A percentile compares a stretch with the other conserved stretches of the same genome.
Conservation (phyloP, 1,140 invertebrate genomes). For the Riptortus pedestris region DNA sequence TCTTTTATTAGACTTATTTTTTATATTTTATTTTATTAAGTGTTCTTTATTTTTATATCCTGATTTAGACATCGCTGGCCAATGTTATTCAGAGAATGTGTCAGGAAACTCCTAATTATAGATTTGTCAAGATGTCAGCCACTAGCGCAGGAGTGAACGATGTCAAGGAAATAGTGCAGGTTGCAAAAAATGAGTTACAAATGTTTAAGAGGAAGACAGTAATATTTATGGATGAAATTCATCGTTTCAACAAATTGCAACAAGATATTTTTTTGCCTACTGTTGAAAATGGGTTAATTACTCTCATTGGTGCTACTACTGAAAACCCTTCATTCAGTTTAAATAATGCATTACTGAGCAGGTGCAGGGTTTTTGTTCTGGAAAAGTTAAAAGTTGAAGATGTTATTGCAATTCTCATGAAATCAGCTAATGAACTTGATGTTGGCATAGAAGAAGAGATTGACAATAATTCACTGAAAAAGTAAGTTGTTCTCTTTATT, state of each 20-base stretch:
- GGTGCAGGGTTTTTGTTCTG: conserved; percentile 63
- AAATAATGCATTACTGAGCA: conserved; percentile 66
- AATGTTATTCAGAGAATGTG: conserved; percentile 61
- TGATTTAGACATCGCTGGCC: conserved; percentile 59
- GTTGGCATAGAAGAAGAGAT: not conserved
- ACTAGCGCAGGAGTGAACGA: conserved; percentile 63
- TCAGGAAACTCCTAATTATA: conserved; percentile 44
- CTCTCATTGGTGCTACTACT: conserved; percentile 72
- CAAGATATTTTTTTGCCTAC: conserved; percentile 69
- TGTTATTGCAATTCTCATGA: conserved; percentile 51
- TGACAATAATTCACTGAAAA: not conserved
- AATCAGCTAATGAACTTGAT: conserved; percentile 39
- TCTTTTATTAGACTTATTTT: too few species aligned
- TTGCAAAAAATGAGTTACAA: conserved; percentile 61
- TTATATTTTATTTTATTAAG: too few species aligned
- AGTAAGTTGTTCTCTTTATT: conserved; percentile 13
- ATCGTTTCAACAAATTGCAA: conserved; percentile 75
- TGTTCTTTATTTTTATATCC: too few species aligned
- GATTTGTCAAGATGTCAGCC: conserved; percentile 67
- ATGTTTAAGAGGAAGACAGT: conserved; percentile 59
- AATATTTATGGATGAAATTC: conserved; percentile 82
- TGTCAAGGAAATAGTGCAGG: conserved; percentile 59
- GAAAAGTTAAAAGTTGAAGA: conserved; percentile 54
- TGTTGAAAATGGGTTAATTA: conserved; percentile 71
- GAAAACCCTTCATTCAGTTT: conserved; percentile 80